These are phyloP conservation scores for Trichoplusia ni DNA, from an alignment of 1,140 invertebrate species.

Conservation along the genomic window DNA sequence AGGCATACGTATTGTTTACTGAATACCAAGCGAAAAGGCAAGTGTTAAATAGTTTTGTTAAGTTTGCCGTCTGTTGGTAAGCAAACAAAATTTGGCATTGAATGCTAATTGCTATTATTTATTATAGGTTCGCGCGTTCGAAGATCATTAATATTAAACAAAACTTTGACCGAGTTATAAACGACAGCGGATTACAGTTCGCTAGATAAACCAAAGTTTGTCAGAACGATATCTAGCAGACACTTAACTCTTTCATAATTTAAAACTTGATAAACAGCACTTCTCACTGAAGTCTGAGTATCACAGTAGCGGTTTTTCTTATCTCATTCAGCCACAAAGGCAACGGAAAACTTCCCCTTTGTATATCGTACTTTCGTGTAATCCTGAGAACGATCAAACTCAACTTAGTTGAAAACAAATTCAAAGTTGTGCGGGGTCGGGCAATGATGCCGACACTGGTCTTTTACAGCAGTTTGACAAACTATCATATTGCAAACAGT, in stretches of 20 bases:
- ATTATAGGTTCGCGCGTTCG: too few species aligned
- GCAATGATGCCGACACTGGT: slow-evolving; percentile 29
- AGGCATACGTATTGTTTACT: too few species aligned
- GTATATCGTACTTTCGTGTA: slow-evolving; percentile 35
- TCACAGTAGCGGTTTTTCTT: slow-evolving; percentile 24
- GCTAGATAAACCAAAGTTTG: background rate
- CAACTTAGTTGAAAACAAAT: slow-evolving; percentile 46
- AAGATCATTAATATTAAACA: too few species aligned
- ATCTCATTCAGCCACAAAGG: slow-evolving; percentile 24
- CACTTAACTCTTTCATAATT: slow-evolving; percentile 14
- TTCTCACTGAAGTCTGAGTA: slow-evolving; percentile 2
- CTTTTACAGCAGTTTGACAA: slow-evolving; percentile 17
- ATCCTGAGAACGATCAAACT: slow-evolving; percentile 48
- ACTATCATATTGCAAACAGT: slow-evolving; percentile 12
- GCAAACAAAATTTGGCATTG: too few species aligned
- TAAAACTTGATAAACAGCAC: slow-evolving; percentile 16
- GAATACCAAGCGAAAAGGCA: too few species aligned
- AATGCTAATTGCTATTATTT: too few species aligned
- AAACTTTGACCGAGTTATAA: background rate
- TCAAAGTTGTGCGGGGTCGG: slow-evolving; percentile 31
- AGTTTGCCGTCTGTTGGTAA: too few species aligned
- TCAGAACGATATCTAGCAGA: background rate
- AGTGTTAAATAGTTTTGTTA: too few species aligned
- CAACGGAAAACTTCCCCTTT: slow-evolving; percentile 17
- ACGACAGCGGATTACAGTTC: background rate